phyloP scores from a whole-genome alignment of 2,113 vertebrate genomes.

The Damaliscus lunatus region DNA sequence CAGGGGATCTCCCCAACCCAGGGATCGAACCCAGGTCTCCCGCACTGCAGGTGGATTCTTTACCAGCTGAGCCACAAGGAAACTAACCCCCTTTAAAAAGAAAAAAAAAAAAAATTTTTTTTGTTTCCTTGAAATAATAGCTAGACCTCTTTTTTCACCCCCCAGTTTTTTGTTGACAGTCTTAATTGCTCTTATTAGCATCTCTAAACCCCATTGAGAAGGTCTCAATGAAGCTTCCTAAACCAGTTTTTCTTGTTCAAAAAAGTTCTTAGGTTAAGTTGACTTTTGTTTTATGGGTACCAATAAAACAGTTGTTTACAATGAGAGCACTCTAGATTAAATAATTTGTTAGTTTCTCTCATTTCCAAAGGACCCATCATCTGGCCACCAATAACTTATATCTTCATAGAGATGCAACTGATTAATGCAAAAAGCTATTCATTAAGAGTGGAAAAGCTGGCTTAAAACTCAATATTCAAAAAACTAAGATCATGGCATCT shows the following conservation, averaged over 20 bases:
- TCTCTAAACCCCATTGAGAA: background rate
- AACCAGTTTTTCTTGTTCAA: background rate
- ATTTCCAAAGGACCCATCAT: background rate
- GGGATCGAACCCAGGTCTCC: no score
- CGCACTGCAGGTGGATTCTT: fast-evolving
- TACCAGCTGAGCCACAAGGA: no score
- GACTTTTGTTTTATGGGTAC: background rate
- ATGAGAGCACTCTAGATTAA: background rate
- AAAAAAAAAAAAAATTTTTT: background rate
- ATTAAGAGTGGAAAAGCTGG: background rate
- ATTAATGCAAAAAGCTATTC: background rate
- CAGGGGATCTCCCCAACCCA: no score
- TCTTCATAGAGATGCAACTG: background rate
- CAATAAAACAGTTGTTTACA: background rate
- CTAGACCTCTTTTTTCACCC: fast-evolving
- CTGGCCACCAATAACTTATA: background rate
- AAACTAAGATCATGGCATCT: background rate
- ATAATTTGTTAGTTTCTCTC: background rate
- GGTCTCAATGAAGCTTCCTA: background rate
- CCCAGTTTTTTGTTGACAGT: background rate
- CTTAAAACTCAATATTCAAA: background rate
- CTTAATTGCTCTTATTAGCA: background rate
- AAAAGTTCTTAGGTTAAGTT: background rate
- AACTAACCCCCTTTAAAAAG: background rate
- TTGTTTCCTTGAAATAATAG: background rate